Evolutionary conservation across 2,888 invertebrate species (phyloP), one percentile per base, ranked within the genome.

Genomic region (Sarcophaga rosellei): DNA sequence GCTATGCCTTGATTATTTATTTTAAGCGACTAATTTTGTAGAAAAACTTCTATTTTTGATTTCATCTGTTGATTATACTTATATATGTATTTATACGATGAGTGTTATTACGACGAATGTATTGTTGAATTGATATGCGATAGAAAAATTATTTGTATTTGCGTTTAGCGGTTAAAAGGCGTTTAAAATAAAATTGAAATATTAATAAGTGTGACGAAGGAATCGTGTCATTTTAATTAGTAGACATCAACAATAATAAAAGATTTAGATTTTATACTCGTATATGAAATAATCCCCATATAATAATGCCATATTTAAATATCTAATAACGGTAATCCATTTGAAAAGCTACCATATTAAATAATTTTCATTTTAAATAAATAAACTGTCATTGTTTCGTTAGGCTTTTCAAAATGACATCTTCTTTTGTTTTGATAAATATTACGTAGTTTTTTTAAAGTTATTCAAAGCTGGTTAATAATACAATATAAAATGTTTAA

Each of bases 181-280:
- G 79, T 80, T 82, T 82, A 82, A 82, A 65, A 47, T 77, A 72
- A 81, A 80, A 83, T 75, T 70, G 61, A 80, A 70, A 70, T 23
- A 61, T 79, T 78, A 78, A 81, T 78, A 86, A 86, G 86, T 86
- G 84, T 86, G 84, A 70, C 86, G 44, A 66, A 45, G 57, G 57
- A 66, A 8, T 84, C 86, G 86, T 86, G 86, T 17, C 59, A n/a
- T 57, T 73, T 59, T 20, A 73, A 86, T 86, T 86, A 82, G 79
- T 68, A n/a, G 20, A 73, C n/a, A n/a, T 65, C 25, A 63, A 45
- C 62, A 47, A 63, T 44, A 20, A 53, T 35, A 53, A 53, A 12
- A 15, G 45, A 79, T 74, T 74, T 74, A 6, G 12, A 66, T 77
- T 25, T 45, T 15, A 53, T 66, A 20, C 66, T n/a, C n/a, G n/a